Evolutionary conservation across 2,888 invertebrate species (phyloP).

Genomic region (Beris morrisii): DNA sequence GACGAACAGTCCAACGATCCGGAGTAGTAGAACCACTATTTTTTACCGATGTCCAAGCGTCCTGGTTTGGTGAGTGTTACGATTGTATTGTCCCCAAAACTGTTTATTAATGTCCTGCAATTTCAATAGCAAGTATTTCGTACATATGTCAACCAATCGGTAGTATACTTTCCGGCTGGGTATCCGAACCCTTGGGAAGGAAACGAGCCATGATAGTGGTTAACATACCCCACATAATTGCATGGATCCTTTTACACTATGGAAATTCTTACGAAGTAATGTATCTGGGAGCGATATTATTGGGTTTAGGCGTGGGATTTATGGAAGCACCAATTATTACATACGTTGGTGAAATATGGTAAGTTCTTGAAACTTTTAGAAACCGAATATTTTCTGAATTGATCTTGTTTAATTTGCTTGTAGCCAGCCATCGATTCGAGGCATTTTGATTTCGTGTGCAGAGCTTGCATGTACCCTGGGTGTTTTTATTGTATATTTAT

Average conservation of each 20-base stretch:
- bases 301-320: slow-evolving; percentile 62
- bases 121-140: slow-evolving; percentile 59
- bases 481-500: slow-evolving; percentile 59
- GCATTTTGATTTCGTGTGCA: slow-evolving; percentile 60
- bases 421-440: slow-evolving; percentile 61
- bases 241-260: slow-evolving; percentile 62
- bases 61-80: slow-evolving; percentile 60
- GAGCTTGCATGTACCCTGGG: slow-evolving; percentile 57
- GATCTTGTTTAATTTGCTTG: background rate
- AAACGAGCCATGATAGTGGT: slow-evolving; percentile 61
- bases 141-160: slow-evolving; percentile 63
- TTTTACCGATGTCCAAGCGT: slow-evolving; percentile 60
- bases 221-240: slow-evolving; percentile 61
- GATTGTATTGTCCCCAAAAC: background rate
- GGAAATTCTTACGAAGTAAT: slow-evolving; percentile 58
- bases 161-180: slow-evolving; percentile 61
- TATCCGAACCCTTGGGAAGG: slow-evolving; percentile 61
- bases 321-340: slow-evolving; percentile 66
- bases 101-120: background rate
- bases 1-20: slow-evolving; percentile 53
- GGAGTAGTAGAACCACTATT: slow-evolving; percentile 54
- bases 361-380: slow-evolving; percentile 4
- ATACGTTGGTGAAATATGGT: slow-evolving; percentile 64
- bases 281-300: slow-evolving; percentile 59
- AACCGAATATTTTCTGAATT: slow-evolving; percentile 3